Conservation (phyloP, 1,140 invertebrate species). For the Ectropis grisescens region DNA sequence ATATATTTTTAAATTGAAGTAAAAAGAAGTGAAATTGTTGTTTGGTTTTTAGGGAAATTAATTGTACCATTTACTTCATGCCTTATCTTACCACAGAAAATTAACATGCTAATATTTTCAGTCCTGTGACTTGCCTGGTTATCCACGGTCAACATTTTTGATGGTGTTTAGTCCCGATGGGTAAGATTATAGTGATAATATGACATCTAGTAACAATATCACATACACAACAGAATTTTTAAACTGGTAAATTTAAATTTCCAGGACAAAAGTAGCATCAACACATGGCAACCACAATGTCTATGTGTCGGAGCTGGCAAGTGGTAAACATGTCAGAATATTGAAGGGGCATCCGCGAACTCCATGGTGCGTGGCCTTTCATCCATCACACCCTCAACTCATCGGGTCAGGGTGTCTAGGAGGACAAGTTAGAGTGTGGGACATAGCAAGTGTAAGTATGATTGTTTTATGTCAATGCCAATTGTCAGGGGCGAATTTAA, state of each 20-base stretch:
- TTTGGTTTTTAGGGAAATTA: too few species aligned
- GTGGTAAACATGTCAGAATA: conserved; percentile 83
- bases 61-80: too few species aligned
- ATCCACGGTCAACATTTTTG: conserved; percentile 83
- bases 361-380: conserved; percentile 93
- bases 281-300: conserved; percentile 94
- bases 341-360: conserved; percentile 91
- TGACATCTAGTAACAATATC: too few species aligned
- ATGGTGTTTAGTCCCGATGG: conserved; percentile 91
- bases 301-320: conserved; percentile 87
- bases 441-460: conserved; percentile 81
- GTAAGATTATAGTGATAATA: conserved; percentile 56
- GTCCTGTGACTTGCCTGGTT: conserved; percentile 81
- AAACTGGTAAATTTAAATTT: too few species aligned
- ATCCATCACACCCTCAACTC: conserved; percentile 88
- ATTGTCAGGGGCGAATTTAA: too few species aligned
- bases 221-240: too few species aligned
- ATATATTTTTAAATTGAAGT: too few species aligned
- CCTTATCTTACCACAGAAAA: too few species aligned
- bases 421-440: conserved; percentile 93
- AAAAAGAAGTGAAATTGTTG: too few species aligned
- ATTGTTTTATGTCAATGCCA: too few species aligned
- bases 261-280: conserved; percentile 86
- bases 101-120: conserved; percentile 54
- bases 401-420: conserved; percentile 90